Conservation (phyloP, 2,888 invertebrate species). For the Dysmachus trigonus region DNA sequence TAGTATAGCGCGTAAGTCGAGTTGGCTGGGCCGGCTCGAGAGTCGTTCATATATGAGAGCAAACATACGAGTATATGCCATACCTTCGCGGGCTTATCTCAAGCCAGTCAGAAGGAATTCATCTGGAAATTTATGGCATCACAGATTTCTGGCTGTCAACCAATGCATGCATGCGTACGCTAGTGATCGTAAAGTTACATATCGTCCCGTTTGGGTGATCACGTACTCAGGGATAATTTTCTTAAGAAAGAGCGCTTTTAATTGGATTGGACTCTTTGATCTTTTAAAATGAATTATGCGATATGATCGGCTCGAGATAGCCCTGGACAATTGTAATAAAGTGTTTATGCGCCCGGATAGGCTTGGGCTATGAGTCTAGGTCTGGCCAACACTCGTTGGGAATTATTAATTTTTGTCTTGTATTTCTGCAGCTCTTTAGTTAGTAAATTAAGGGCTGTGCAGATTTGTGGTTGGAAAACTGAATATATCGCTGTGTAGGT, state of each 20-base stretch:
- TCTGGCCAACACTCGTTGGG: background rate
- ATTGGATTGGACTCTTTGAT: slow-evolving; percentile 44
- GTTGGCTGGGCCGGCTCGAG: background rate
- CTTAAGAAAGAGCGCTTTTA: slow-evolving; percentile 41
- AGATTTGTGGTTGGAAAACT: background rate
- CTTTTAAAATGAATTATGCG: slow-evolving; percentile 39
- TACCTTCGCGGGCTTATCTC: slow-evolving; percentile 6
- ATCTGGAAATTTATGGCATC: slow-evolving; percentile 40
- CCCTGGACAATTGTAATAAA: slow-evolving; percentile 40
- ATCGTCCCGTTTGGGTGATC: slow-evolving; percentile 42
- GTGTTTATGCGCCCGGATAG: background rate
- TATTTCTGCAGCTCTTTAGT: background rate
- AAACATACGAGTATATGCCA: background rate
- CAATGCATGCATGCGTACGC: background rate
- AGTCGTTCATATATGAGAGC: background rate
- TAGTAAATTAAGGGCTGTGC: background rate
- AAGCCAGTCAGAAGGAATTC: slow-evolving; percentile 15
- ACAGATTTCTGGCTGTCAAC: slow-evolving; percentile 30
- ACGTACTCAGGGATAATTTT: slow-evolving; percentile 41
- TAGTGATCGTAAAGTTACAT: slow-evolving; percentile 34
- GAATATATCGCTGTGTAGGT: background rate
- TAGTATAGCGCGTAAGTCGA: background rate
- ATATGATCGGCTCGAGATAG: slow-evolving; percentile 33
- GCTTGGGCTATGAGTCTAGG: background rate
- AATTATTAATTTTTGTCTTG: background rate